Evolutionary conservation across 2,113 vertebrate genomes (phyloP), one percentile per base, ranked within the genome.

Genomic region (Spermophilus dauricus): DNA sequence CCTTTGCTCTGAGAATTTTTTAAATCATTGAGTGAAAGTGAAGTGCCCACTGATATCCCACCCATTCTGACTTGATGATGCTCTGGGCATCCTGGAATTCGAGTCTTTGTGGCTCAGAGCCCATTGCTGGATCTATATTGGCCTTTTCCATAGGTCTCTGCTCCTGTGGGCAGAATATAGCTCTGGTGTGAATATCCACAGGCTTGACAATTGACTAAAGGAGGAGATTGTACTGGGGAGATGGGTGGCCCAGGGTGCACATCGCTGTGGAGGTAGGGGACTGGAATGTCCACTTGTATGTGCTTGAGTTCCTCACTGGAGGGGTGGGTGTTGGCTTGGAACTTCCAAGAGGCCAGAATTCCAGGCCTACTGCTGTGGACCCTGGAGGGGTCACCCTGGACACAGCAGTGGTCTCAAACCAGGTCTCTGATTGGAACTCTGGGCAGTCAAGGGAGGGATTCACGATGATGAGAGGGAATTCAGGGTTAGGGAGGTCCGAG

Each of bases 391-490:
- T 82, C 78, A 65, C 63, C 51, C 83, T 80, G 12, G 45, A 65
- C 93, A 67, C 81, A 76, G 69, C 72, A 65, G 13, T 56, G 88
- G 42, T 93, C 91, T 81, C 87, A 89, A 39, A 5, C 78, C 16
- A 90, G 12, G 42, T 86, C 20, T 14, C 18, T 42, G 92, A n/a
- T 24, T 45, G 83, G 69, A 91, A 16, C 56, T 73, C 56, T 89
- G 92, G 32, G 77, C 48, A 75, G 84, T 61, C 86, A 86, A 75
- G 37, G 89, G 86, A 91, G 42, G 84, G 92, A 82, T 91, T 94
- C 81, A 84, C 51, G 91, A 80, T 73, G 78, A 70, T 91, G 58
- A 72, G 85, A 94, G 94, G 94, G 95, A 98, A 83, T 17, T 80
- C 89, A 69, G 73, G 91, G 69, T 94, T 87, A 85, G 65, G 12